Base-by-base conservation (phyloP, 2,797 vertebrate species). In the Poeciliopsis gracilis region DNA sequence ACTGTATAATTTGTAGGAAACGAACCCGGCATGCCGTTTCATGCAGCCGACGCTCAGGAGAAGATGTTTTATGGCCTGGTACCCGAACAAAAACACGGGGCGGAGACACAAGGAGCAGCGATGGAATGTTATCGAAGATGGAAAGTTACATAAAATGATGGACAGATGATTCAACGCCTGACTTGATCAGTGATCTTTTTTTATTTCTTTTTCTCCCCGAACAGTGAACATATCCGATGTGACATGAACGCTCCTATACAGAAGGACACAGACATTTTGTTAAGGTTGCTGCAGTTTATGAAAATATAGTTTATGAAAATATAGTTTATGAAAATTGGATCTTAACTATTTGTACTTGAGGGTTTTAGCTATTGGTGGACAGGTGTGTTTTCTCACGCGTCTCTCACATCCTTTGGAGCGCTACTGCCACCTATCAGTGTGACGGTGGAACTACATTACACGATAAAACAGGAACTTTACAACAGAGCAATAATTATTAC, bases 1-100 rank as follows among this genome's bases (percentile, higher is more conserved):
- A 75, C 45, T 83, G 46, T 53, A 28, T 82, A 86, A 84, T 86
- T 82, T 61, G 59, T 20, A 30, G 28, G 47, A 76, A 83, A 80
- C 75, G 36, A 45, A 63, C 57, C 61, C 46, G 55, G 83, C 82
- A 0, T 85, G 89, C 77, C 25, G 16, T 67, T 59, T 77, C 87
- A 80, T 83, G 88, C 77, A 84, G 53, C 5, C n/a, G 0, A 30
- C 66, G 75, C 9, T 13, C 73, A 16, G 6, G 45, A n/a, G 12
- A 43, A 79, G 11, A 28, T 72, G 71, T 18, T 55, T 76, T 51
- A 43, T 33, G 66, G 33, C 10, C 71, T 49, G 59, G 43, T 61
- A 69, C 10, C 5, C 0, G 30, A 38, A 38, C 57, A 53, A 33
- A 75, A 23, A 10, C 20, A 63, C 36, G 36, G 43, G 1, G 28